Conservation (phyloP, 2,888 invertebrate species). For the Tetrapedia diversipes region DNA sequence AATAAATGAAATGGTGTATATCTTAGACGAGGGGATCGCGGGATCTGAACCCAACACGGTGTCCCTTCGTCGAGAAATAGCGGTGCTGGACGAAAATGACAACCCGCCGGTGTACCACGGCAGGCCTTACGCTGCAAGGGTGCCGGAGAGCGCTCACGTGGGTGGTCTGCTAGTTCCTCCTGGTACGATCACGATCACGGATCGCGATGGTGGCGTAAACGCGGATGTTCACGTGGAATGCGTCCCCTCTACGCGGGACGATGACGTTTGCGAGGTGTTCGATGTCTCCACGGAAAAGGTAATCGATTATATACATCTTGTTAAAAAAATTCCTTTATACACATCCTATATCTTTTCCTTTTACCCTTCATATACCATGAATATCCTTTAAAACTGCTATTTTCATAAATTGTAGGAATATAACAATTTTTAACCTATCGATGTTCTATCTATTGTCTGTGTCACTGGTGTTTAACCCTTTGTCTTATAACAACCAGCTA, state of each 20-base stretch:
- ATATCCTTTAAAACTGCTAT: too few relatives aligned
- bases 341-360: too few relatives aligned
- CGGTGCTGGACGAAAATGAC: slow-evolving; percentile 91
- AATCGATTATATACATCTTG: slow-evolving; percentile 10
- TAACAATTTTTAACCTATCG: too few relatives aligned
- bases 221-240: slow-evolving; percentile 88
- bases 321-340: slow-evolving; percentile 2
- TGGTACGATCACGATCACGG: slow-evolving; percentile 86
- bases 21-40: slow-evolving; percentile 88
- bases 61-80: slow-evolving; percentile 90
- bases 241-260: slow-evolving; percentile 85
- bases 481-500: too few relatives aligned
- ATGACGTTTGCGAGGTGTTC: slow-evolving; percentile 89
- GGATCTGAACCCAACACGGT: slow-evolving; percentile 91
- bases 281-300: slow-evolving; percentile 87
- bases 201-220: slow-evolving; percentile 89
- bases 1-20: too few relatives aligned
- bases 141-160: slow-evolving; percentile 88
- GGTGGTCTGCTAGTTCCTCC: slow-evolving; percentile 86
- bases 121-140: slow-evolving; percentile 88
- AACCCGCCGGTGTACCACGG: slow-evolving; percentile 90
- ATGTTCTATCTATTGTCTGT: too few relatives aligned
- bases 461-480: too few relatives aligned
- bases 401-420: too few relatives aligned
- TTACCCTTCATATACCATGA: too few relatives aligned